phyloP scores from a whole-genome alignment of 1,140 invertebrate species.

The Kradibia gibbosae region DNA sequence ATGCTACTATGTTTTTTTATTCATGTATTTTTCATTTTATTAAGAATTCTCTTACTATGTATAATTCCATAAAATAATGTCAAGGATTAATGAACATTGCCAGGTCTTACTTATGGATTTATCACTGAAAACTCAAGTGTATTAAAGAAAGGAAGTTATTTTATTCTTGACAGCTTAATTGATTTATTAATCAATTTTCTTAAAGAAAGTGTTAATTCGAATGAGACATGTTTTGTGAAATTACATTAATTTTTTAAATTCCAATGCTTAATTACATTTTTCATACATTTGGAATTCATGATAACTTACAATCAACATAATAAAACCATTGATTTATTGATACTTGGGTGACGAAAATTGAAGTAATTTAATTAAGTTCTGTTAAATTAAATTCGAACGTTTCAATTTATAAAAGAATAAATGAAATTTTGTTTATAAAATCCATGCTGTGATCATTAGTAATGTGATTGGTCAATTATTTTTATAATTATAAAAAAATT shows the following conservation, averaged over 20 bases:
- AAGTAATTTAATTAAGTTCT: too few relatives aligned
- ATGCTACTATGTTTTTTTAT: not conserved
- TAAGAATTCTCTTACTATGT: not conserved
- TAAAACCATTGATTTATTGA: too few relatives aligned
- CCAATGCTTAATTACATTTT: too few relatives aligned
- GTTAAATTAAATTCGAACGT: too few relatives aligned
- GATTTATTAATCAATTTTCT: constrained; percentile 42
- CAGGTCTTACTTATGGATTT: constrained; percentile 42
- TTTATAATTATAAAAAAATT: not conserved
- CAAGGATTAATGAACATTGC: constrained; percentile 21
- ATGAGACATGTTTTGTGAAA: constrained; percentile 38
- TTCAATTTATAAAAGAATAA: too few relatives aligned
- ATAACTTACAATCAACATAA: too few relatives aligned
- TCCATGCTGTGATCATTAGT: not conserved
- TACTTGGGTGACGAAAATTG: too few relatives aligned
- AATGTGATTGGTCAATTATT: not conserved
- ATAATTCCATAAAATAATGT: not conserved
- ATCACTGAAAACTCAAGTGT: constrained; percentile 38
- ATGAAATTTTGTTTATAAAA: too few relatives aligned
- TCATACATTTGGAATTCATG: not conserved
- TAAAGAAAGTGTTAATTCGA: constrained; percentile 11
- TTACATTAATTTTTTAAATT: constrained; percentile 32
- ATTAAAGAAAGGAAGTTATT: not conserved
- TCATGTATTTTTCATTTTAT: not conserved
- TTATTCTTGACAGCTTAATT: constrained; percentile 40